phyloP scores from a whole-genome alignment of 2,888 invertebrate genomes.

The Drosophila putrida region DNA sequence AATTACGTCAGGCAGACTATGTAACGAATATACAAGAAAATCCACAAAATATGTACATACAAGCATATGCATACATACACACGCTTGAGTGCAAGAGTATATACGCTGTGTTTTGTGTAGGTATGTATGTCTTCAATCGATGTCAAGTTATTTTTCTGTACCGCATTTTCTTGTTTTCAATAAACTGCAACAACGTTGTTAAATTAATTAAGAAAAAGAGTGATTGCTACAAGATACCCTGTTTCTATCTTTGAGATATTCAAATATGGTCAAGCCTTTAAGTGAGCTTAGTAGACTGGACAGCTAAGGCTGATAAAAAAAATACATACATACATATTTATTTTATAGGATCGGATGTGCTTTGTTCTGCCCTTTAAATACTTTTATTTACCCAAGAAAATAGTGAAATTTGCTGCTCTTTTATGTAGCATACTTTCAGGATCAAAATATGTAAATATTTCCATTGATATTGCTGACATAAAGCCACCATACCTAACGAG shows the following conservation, averaged over 20 bases:
- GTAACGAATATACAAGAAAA: constrained; percentile 29
- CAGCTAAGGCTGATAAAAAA: too few relatives aligned
- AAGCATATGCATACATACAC: background rate
- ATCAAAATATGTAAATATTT: background rate
- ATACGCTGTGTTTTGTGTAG: background rate
- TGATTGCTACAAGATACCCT: background rate
- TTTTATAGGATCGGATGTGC: too few relatives aligned
- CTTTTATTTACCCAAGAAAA: too few relatives aligned
- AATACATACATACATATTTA: too few relatives aligned
- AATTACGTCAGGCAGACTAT: constrained; percentile 54
- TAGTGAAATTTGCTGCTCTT: too few relatives aligned
- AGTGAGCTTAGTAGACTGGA: background rate
- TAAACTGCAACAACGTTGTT: background rate
- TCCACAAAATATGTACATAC: constrained; percentile 10
- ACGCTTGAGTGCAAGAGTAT: background rate
- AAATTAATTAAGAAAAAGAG: background rate
- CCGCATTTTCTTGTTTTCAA: background rate
- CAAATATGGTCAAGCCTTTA: background rate
- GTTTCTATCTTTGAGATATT: background rate
- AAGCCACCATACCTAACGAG: background rate
- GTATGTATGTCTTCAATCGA: background rate
- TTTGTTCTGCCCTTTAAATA: too few relatives aligned
- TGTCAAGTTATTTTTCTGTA: background rate
- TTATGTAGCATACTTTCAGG: constrained; percentile 15
- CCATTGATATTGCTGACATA: too few relatives aligned